Percentiles rank a stretch among this genome's conserved stretches.
phyloP scores from a whole-genome alignment of 2,797 vertebrate genomes.

The Phalanger gymnotis region DNA sequence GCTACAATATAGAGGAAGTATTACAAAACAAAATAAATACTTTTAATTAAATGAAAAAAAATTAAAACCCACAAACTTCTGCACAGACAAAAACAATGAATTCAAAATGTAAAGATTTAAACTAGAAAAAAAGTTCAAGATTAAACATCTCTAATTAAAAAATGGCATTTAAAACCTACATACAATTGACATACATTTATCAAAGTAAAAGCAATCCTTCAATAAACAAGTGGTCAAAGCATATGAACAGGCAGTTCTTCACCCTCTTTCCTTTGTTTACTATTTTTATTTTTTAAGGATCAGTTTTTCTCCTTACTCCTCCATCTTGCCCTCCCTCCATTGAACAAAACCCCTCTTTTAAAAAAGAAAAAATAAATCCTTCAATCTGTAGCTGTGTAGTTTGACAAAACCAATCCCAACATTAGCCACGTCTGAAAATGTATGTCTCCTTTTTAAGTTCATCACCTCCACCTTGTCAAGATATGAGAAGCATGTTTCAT shows the following conservation, averaged over 20 bases:
- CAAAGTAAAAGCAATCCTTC: not conserved
- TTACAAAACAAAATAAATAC: not conserved
- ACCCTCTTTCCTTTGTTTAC: not conserved
- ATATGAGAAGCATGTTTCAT: not conserved
- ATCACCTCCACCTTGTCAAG: not conserved
- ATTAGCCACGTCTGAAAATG: not conserved
- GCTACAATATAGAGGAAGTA: not conserved
- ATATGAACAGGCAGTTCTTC: not conserved
- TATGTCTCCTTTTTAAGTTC: not conserved
- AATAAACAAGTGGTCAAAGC: not conserved
- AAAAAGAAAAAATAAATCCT: not conserved
- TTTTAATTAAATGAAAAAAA: not conserved
- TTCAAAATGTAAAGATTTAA: not conserved
- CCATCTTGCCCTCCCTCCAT: not conserved
- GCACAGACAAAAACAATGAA: not conserved
- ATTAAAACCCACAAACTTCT: not conserved
- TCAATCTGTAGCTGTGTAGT: not conserved
- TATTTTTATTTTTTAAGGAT: not conserved
- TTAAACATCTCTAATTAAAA: not conserved
- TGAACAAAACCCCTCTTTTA: not conserved
- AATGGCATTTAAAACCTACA: not conserved
- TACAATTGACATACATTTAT: not conserved
- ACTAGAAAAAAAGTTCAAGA: not conserved
- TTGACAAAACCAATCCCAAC: not conserved
- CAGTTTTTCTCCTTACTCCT: not conserved